Evolutionary conservation across 1,140 invertebrate species (phyloP), one percentile per base, ranked within the genome.

Genomic region (Leptonema lineaticorne): DNA sequence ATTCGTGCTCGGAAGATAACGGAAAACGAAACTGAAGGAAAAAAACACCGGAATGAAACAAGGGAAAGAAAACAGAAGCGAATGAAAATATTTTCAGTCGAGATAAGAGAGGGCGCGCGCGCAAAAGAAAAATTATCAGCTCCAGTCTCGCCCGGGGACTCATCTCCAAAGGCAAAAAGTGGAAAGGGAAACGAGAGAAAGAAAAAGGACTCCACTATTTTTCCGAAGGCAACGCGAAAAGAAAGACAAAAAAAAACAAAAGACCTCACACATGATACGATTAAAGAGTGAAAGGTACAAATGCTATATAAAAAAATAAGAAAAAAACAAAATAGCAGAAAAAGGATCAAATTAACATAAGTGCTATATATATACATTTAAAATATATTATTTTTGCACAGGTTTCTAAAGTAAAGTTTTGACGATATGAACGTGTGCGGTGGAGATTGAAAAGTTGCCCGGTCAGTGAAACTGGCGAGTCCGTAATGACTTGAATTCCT

Each of bases 71-170:
- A 48, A 20, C 50, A 53, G 50, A 53, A 53, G 50, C 22, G 24
- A 53, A 53, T 53, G 46, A 57, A 57, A 57, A 59, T 59, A 59
- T 59, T 59, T 59, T 37, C 57, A 24, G 50, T 53, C 22, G 28
- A 59, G 57, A 59, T 33, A 59, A 59, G 24, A 53, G 20, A 53
- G 57, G 57, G 53, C 50, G 50, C 50, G 50, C 28, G n/a, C n/a
- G n/a, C n/a, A n/a, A 59, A 33, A 59, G 57, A 59, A 59, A 59
- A 59, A 59, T 59, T 59, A 59, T 59, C 57, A 59, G 28, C 57
- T 33, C 18, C 57, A 33, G 57, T 59, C 57, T 59, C 30, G 28
- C 57, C 57, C 18, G 18, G 57, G 57, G 57, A 59, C 57, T 37
- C 57, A 59, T 59, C 57, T 27, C 28, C 4, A 9, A n/a, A 16